These are phyloP conservation scores for Steinernema hermaphroditum DNA, from an alignment of 2,888 invertebrate species.

Conservation along the genomic window DNA sequence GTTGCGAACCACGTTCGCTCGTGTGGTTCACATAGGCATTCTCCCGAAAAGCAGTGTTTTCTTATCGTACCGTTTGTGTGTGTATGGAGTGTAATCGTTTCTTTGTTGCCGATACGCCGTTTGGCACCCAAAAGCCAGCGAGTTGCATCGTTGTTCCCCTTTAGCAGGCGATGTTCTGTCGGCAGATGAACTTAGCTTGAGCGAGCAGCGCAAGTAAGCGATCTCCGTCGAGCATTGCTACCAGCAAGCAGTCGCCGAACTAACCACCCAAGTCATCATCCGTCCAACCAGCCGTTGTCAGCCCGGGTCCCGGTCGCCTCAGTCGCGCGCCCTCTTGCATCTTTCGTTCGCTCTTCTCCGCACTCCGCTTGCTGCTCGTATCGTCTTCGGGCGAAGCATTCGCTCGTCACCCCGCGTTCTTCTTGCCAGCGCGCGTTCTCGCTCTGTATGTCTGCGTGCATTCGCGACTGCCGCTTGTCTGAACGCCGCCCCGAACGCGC, in stretches of 20 bases:
- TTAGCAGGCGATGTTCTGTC: slow-evolving; percentile 12
- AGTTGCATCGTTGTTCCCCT: neutral
- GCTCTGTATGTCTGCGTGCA: slow-evolving; percentile 25
- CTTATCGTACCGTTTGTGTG: too few species aligned
- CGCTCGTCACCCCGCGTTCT: slow-evolving; percentile 23
- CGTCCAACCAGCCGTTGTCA: slow-evolving; percentile 18
- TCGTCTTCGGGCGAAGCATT: slow-evolving; percentile 28
- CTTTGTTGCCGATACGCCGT: too few species aligned
- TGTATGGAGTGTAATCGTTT: too few species aligned
- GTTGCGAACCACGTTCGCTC: too few species aligned
- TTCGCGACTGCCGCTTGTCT: slow-evolving; percentile 30
- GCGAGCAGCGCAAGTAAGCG: slow-evolving; percentile 6
- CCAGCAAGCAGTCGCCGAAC: neutral
- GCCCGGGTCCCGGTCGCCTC: slow-evolving; percentile 26
- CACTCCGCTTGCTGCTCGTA: slow-evolving; percentile 26
- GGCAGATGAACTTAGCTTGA: slow-evolving; percentile 16
- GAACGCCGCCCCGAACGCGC: slow-evolving; percentile 30
- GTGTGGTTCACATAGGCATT: too few species aligned
- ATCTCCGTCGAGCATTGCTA: neutral
- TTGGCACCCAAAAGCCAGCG: too few species aligned
- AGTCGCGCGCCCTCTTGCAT: slow-evolving; percentile 21
- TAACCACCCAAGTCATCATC: neutral
- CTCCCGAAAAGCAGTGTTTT: too few species aligned
- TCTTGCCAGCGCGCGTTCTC: slow-evolving; percentile 30
- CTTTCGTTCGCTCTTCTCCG: slow-evolving; percentile 30